phyloP scores from a whole-genome alignment of 1,140 invertebrate genomes.

The Parasteatoda tepidariorum region DNA sequence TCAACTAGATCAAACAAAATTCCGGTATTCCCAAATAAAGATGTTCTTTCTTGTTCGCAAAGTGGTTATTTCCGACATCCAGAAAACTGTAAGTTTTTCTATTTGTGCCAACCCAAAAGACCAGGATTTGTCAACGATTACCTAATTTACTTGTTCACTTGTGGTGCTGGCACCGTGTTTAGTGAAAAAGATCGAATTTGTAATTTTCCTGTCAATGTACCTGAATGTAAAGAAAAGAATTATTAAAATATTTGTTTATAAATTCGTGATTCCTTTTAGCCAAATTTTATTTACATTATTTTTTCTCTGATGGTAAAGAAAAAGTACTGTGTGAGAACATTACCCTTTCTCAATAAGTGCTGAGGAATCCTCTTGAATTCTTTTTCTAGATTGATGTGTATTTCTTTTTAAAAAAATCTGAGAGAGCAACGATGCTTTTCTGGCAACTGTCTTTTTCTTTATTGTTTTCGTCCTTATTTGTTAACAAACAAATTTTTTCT shows the following conservation, averaged over 20 bases:
- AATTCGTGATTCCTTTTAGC: too few species aligned
- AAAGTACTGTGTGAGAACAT: too few species aligned
- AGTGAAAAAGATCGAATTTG: conserved; percentile 19
- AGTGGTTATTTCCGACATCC: conserved; percentile 39
- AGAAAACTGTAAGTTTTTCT: conserved; percentile 19
- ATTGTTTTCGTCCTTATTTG: too few species aligned
- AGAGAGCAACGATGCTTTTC: too few species aligned
- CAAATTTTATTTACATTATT: too few species aligned
- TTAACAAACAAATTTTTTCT: too few species aligned
- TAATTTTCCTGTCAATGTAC: background rate
- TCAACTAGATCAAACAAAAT: background rate
- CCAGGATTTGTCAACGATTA: background rate
- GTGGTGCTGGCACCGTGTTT: conserved; percentile 39
- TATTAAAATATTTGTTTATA: background rate
- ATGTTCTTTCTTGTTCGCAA: background rate
- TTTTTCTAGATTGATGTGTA: too few species aligned
- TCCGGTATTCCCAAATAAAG: background rate
- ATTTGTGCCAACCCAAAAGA: conserved; percentile 22
- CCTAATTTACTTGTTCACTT: conserved; percentile 6
- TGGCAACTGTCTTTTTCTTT: too few species aligned
- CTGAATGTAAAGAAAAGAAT: background rate
- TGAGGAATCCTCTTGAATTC: too few species aligned
- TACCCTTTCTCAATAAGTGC: too few species aligned
- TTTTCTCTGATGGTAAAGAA: too few species aligned
- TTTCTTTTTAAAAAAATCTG: too few species aligned